Evolutionary conservation across 1,140 invertebrate genomes (phyloP).

Genomic region (Drosophila tropicalis): DNA sequence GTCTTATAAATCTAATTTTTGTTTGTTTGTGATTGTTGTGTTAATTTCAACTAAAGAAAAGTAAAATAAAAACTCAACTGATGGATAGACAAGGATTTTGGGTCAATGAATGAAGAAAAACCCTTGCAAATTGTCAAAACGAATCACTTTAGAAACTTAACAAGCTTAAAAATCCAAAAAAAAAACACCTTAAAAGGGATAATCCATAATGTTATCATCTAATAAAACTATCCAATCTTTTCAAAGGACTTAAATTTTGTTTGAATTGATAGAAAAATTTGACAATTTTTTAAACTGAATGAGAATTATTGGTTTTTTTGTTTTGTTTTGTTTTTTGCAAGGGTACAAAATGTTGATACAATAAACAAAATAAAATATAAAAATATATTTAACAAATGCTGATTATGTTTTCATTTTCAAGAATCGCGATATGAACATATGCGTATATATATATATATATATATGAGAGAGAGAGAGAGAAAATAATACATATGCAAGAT

Average conservation of each 20-base stretch:
- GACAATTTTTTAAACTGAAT: no score
- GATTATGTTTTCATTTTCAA: neutral
- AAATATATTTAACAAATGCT: neutral
- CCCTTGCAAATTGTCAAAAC: no score
- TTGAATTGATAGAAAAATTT: no score
- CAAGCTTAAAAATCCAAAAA: neutral
- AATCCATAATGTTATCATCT: neutral
- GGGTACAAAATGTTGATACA: neutral
- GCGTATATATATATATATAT: neutral
- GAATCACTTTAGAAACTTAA: neutral
- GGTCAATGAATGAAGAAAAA: neutral
- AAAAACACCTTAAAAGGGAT: neutral
- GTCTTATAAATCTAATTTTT: neutral
- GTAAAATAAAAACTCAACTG: neutral
- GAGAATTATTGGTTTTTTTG: no score
- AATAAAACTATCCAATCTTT: neutral
- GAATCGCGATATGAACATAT: conserved; percentile 4
- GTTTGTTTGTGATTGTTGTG: neutral
- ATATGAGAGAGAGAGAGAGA: no score
- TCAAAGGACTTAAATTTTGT: neutral
- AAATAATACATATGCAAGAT: neutral
- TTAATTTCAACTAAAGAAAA: neutral
- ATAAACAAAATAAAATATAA: neutral
- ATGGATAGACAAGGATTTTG: neutral
- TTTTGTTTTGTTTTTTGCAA: neutral